Base-by-base conservation (phyloP, 1,140 invertebrate genomes). In the Teleopsis dalmanni region DNA sequence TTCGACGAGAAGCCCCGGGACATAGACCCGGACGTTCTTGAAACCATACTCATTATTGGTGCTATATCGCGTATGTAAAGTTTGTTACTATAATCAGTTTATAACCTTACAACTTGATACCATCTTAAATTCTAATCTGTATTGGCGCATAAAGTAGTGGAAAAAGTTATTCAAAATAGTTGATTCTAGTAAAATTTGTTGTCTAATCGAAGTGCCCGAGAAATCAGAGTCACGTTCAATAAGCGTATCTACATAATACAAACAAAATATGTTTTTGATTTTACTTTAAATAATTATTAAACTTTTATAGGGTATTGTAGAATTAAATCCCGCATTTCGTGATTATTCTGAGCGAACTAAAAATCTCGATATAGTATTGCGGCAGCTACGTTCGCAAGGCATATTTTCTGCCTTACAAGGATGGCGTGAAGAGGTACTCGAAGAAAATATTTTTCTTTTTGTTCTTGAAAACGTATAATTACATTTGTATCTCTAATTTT, bases 351-450 rank as follows among this genome's bases (percentile, higher is more conserved):
- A 90, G 58, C 77, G 90, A 61, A 87, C 85, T 50, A 76, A 76
- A 41, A 78, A 81, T 59, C 76, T 95, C n/a, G 87, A 89, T 50
- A 76, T 81, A 64, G 84, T 95, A 31, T 74, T 95, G 45, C 76
- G 78, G 59, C 78, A 85, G 70, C 76, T 91, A 61, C 75, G 83
- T 47, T 75, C 80, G 53, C 70, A 78, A 48, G 75, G 71, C 48
- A 72, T 80, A 51, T 78, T 78, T 60, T 64, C 80, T 14, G 81
- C 85, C 5, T 71, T 95, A 3, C 81, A 83, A 64, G 91, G 91
- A 5, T 95, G 91, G 92, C 78, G 91, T 66, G 84, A 95, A 75
- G 92, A 95, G 78, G 84, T 51, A 34, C 27, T 29, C 7, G 13
- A 29, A 29, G 13, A 25, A 13, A 40, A 40, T 40, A 46, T 38